Percentiles rank a stretch among this genome's conserved stretches.
phyloP scores from a whole-genome alignment of 1,140 invertebrate species.

The Megathymus violae region DNA sequence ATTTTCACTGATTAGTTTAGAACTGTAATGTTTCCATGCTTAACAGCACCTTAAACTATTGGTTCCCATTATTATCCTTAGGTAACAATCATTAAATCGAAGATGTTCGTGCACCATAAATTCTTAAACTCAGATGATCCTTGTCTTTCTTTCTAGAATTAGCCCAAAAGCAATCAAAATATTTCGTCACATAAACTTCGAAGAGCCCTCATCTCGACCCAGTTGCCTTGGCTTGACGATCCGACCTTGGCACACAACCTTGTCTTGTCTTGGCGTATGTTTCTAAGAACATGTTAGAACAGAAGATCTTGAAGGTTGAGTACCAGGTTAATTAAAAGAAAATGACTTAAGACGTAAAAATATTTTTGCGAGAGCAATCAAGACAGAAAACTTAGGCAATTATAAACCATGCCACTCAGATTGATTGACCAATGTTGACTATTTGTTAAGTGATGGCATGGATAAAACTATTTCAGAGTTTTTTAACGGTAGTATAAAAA shows the following conservation, averaged over 20 bases:
- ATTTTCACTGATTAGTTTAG: no score
- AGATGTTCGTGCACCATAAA: no score
- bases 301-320: conserved; percentile 11
- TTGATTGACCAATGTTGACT: no score
- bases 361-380: conserved; percentile 5
- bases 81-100: no score
- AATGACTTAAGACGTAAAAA: conserved; percentile 16
- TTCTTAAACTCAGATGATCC: no score
- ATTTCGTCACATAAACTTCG: conserved; percentile 13
- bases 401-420: no score
- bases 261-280: conserved; percentile 13
- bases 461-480: no score
- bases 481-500: no score
- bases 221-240: conserved; percentile 3
- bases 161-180: conserved; percentile 7
- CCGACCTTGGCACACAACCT: conserved; percentile 10
- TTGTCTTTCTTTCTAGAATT: conserved; percentile 6
- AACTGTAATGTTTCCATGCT: no score
- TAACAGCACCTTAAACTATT: no score
- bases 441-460: no score
- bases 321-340: conserved; percentile 21
- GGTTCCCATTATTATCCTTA: no score
- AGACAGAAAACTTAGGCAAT: not conserved
- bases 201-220: not conserved
- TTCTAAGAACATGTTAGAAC: conserved; percentile 4